phyloP scores from a whole-genome alignment of 2,888 invertebrate genomes.

The Ophion costatus region DNA sequence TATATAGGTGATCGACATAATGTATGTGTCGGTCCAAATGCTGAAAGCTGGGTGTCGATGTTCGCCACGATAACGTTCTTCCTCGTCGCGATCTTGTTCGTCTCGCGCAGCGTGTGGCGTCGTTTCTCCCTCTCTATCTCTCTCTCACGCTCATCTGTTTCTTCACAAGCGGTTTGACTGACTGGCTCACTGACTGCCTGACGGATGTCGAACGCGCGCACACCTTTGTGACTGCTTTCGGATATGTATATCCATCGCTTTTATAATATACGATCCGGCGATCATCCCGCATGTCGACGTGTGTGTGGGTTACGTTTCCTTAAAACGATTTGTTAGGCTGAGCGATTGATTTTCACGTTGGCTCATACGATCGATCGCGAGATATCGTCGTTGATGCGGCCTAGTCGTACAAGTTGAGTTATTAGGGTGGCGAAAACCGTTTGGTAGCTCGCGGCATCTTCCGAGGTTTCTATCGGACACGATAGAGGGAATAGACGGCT shows the following conservation, averaged over 20 bases:
- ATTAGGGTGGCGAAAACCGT: neutral
- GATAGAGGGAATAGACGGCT: no score
- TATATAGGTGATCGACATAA: neutral
- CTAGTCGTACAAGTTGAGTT: neutral
- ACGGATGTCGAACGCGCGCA: constrained; percentile 73
- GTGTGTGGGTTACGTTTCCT: neutral
- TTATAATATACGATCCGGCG: no score
- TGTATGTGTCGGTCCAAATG: constrained; percentile 60
- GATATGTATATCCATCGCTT: no score
- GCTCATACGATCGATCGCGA: neutral
- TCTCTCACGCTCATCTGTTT: constrained; percentile 59
- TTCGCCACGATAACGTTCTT: constrained; percentile 81
- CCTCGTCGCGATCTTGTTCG: constrained; percentile 64
- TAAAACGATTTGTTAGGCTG: constrained; percentile 2
- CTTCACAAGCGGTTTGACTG: constrained; percentile 67
- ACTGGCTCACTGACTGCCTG: constrained; percentile 69
- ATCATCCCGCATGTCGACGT: neutral
- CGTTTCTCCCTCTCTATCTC: constrained; percentile 55
- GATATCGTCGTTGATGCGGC: neutral
- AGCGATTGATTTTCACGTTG: constrained; percentile 30
- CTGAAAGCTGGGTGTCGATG: constrained; percentile 81
- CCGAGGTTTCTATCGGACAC: neutral
- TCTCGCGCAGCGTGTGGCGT: constrained; percentile 74
- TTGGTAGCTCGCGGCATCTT: neutral
- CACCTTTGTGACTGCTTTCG: neutral